Percentiles rank a stretch among this genome's conserved stretches.
Evolutionary conservation across 2,797 vertebrate species (phyloP).

Genomic region (Eupleurogrammus muticus): DNA sequence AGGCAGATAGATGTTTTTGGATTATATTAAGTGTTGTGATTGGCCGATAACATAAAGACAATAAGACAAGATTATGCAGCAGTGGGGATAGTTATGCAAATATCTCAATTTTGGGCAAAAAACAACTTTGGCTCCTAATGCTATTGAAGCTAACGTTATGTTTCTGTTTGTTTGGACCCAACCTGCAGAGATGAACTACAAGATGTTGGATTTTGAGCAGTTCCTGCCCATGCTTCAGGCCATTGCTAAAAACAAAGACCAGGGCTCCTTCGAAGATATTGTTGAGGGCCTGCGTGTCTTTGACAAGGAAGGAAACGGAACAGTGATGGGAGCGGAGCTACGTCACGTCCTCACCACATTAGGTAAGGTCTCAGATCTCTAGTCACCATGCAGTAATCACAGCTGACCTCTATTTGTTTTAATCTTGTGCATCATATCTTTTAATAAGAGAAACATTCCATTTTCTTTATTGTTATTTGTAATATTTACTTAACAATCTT

Average conservation of each 20-base stretch:
- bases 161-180: background rate
- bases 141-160: too few relatives aligned
- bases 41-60: too few relatives aligned
- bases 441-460: background rate
- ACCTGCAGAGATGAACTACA: slow-evolving; percentile 90
- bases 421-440: background rate
- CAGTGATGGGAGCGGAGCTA: slow-evolving; percentile 93
- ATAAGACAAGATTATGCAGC: too few relatives aligned
- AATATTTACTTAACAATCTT: background rate
- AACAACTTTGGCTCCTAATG: too few relatives aligned
- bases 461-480: background rate
- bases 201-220: slow-evolving; percentile 93
- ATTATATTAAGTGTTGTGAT: too few relatives aligned
- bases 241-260: slow-evolving; percentile 94
- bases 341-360: slow-evolving; percentile 94
- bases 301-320: slow-evolving; percentile 95
- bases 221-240: slow-evolving; percentile 95
- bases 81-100: too few relatives aligned
- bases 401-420: background rate
- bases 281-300: slow-evolving; percentile 93
- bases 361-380: slow-evolving; percentile 76
- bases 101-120: too few relatives aligned
- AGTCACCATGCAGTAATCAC: background rate
- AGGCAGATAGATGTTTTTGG: too few relatives aligned
- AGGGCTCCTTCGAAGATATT: slow-evolving; percentile 93